Evolutionary conservation across 2,113 vertebrate species (phyloP), one percentile per base, ranked within the genome.

Genomic region (Hemicordylus capensis): DNA sequence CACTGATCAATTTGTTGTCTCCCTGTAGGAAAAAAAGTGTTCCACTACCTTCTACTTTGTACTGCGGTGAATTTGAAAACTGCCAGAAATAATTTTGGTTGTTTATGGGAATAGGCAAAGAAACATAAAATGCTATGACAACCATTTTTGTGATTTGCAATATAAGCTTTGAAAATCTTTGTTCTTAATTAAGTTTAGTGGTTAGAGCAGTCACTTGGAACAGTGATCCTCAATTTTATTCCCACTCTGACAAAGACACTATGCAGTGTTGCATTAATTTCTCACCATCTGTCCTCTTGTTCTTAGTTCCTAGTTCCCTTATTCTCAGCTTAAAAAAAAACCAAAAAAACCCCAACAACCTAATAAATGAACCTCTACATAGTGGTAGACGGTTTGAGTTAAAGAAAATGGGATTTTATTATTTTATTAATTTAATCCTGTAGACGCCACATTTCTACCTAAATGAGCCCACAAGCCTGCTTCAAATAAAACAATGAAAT

Each of bases 201-300:
- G 15, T 84, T 22, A n/a, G 48, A 58, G 61, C 75, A 78, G 10
- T 77, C 48, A 58, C 69, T 76, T 58, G 63, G 74, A 84, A 77
- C 74, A 58, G 37, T 44, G 31, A n/a, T 58, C 10, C 81, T 75
- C n/a, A 44, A 75, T 83, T 76, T 76, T 83, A 63, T 75, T 39
- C 70, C 44, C 58, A 64, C 11, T 37, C 34, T 83, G 42, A 51
- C n/a, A 34, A 51, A 37, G 44, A 51, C 58, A 39, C 14, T 28
- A 11, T 19, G 20, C 31, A 28, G 48, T 42, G 12, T 22, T 84
- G 5, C 31, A 42, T 42, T 77, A 56, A 77, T 69, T 76, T 58
- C 39, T 84, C 19, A 58, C 74, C 63, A 84, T 84, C 83, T 84
- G 63, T 42, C 48, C 51, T 70, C 46, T 77, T 67, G 14, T 67